Evolutionary conservation across 2,888 invertebrate genomes (phyloP).

Genomic region (Syritta pipiens): DNA sequence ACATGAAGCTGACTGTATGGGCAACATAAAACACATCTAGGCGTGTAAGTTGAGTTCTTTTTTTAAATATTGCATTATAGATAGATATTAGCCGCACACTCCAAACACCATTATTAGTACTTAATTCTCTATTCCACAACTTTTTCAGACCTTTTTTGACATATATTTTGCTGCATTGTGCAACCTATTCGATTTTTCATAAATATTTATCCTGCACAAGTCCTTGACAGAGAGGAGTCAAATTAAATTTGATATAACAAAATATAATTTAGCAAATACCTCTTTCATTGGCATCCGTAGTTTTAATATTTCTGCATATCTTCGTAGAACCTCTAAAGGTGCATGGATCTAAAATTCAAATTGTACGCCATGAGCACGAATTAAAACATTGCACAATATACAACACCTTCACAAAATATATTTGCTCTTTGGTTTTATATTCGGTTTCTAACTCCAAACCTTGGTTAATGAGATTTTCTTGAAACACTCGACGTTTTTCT

Average conservation of each 20-base stretch:
- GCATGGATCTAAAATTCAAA: slow-evolving; percentile 86
- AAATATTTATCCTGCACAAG: slow-evolving; percentile 74
- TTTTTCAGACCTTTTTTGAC: slow-evolving; percentile 82
- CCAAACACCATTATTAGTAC: slow-evolving; percentile 1
- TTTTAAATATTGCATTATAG: too few relatives aligned
- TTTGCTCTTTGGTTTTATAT: slow-evolving; percentile 83
- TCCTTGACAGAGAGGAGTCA: slow-evolving; percentile 77
- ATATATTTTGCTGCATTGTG: slow-evolving; percentile 84
- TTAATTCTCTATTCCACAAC: background rate
- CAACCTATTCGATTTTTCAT: slow-evolving; percentile 83
- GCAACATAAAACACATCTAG: too few relatives aligned
- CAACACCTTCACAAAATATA: slow-evolving; percentile 88
- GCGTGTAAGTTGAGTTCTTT: too few relatives aligned
- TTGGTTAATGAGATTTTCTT: slow-evolving; percentile 86
- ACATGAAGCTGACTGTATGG: too few relatives aligned
- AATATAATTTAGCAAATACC: slow-evolving; percentile 79
- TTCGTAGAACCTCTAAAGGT: slow-evolving; percentile 88
- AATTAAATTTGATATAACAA: slow-evolving; percentile 72
- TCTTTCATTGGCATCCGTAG: slow-evolving; percentile 96
- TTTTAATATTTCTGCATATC: slow-evolving; percentile 95
- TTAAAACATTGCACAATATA: background rate
- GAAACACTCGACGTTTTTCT: slow-evolving; percentile 83
- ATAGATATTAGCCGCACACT: background rate
- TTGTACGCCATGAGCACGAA: background rate
- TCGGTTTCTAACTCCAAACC: slow-evolving; percentile 88